Conservation (phyloP, 2,888 invertebrate genomes). For the Acanthosepion esculentum region DNA sequence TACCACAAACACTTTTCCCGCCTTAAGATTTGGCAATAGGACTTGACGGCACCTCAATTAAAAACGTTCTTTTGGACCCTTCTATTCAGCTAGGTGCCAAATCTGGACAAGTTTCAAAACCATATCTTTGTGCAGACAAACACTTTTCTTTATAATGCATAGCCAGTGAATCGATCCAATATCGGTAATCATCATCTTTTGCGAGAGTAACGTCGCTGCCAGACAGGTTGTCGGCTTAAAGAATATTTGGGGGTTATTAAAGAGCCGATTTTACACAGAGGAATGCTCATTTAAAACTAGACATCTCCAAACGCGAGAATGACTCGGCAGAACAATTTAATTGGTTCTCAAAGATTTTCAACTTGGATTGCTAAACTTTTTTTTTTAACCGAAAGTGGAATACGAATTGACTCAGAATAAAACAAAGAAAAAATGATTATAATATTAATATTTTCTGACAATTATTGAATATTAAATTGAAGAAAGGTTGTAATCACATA, state of each 20-base stretch:
- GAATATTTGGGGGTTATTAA: background rate
- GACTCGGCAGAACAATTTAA: background rate
- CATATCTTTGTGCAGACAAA: background rate
- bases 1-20: background rate
- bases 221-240: background rate
- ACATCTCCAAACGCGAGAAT: background rate
- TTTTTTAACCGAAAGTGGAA: background rate
- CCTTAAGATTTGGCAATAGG: background rate
- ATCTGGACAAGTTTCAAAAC: conserved; percentile 4
- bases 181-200: background rate
- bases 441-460: no score
- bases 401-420: no score
- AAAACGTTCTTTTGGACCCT: background rate
- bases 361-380: background rate
- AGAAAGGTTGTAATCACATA: no score
- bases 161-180: background rate
- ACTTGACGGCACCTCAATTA: background rate
- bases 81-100: background rate
- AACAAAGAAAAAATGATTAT: no score
- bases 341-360: background rate
- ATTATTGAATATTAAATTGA: no score
- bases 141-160: background rate
- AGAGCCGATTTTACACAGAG: background rate
- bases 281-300: background rate
- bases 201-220: background rate